These are phyloP conservation scores for Notocelia uddmanniana DNA, from an alignment of 2,888 invertebrate genomes.

Conservation along the genomic window DNA sequence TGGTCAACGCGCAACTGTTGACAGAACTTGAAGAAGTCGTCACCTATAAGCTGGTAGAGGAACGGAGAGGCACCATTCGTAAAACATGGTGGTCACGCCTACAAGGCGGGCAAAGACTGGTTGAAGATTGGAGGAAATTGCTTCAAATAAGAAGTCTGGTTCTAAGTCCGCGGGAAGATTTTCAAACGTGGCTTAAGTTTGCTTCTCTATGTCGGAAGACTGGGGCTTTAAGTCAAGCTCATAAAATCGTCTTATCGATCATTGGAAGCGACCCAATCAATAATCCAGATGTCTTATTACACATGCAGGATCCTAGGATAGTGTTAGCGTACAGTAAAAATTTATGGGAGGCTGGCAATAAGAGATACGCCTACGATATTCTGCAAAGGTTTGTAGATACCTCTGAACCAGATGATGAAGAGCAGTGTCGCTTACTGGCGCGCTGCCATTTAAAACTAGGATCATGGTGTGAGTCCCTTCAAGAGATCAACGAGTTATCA, in stretches of 20 bases:
- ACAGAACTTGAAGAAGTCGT: constrained; percentile 99
- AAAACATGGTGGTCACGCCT: constrained; percentile 98
- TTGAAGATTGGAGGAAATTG: constrained; percentile 99
- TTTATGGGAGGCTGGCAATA: constrained; percentile 94
- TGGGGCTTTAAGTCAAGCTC: constrained; percentile 94
- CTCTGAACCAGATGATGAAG: constrained; percentile 81
- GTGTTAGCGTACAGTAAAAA: constrained; percentile 98
- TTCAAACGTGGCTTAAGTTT: constrained; percentile 98
- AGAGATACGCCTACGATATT: constrained; percentile 91
- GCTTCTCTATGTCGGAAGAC: constrained; percentile 98
- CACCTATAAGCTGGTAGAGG: constrained; percentile 98
- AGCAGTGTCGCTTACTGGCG: constrained; percentile 86
- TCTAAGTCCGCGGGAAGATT: constrained; percentile 95
- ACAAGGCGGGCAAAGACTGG: constrained; percentile 96
- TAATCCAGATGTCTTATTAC: constrained; percentile 89
- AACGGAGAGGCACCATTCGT: constrained; percentile 91
- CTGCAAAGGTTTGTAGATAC: constrained; percentile 91
- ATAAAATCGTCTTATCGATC: constrained; percentile 96
- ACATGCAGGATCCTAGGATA: constrained; percentile 92
- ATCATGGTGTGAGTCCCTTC: constrained; percentile 96
- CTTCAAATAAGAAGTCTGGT: constrained; percentile 98
- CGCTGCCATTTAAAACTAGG: constrained; percentile 97
- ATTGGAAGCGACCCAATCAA: constrained; percentile 91
- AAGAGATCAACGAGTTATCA: constrained; percentile 92
- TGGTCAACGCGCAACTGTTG: constrained; percentile 98